Evolutionary conservation across 2,797 vertebrate genomes (phyloP).

Genomic region (Peromyscus aztecus): DNA sequence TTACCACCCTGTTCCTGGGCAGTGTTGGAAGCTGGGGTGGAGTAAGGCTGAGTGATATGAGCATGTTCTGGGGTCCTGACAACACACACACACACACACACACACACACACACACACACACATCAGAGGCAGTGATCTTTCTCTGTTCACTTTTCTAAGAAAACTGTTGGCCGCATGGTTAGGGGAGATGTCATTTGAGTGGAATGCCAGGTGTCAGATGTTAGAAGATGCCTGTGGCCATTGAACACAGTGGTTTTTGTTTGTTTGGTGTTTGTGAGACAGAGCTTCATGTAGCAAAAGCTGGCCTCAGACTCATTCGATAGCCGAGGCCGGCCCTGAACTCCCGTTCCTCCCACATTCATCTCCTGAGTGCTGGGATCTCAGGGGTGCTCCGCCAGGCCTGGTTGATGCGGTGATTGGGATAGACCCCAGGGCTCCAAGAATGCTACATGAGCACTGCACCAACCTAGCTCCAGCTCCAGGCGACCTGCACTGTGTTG

Average conservation of each 20-base stretch:
- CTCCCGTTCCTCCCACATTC: background rate
- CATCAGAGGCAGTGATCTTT: accelerated
- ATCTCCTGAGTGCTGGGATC: background rate
- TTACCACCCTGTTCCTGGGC: background rate
- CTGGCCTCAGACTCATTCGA: background rate
- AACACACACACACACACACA: no score
- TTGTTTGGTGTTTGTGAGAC: background rate
- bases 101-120: background rate
- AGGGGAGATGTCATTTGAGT: background rate
- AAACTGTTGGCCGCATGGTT: background rate
- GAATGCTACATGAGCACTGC: background rate
- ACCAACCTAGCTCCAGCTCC: background rate
- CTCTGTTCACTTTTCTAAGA: background rate
- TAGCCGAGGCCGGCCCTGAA: background rate
- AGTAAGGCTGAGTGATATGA: background rate
- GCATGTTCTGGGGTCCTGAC: background rate
- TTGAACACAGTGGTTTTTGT: background rate
- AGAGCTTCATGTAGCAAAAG: background rate
- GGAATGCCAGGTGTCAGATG: background rate
- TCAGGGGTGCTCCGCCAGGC: no score
- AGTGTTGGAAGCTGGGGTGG: background rate
- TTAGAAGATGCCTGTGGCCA: background rate
- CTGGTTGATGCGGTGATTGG: background rate
- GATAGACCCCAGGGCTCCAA: background rate
- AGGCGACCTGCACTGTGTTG: background rate